phyloP scores from a whole-genome alignment of 2,113 vertebrate genomes.

The Leptobrachium leishanense region DNA sequence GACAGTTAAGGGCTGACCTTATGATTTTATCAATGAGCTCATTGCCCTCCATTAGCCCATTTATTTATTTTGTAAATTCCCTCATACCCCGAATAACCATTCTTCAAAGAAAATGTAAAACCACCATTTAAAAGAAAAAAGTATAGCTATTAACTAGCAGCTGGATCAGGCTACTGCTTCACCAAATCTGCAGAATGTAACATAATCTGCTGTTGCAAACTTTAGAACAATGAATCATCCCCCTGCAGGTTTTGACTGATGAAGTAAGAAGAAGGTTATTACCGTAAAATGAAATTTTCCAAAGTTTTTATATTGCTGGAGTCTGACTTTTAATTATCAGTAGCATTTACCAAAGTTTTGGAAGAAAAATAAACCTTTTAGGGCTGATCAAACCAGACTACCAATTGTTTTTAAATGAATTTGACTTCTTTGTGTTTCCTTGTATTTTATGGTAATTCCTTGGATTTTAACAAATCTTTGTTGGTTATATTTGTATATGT shows the following conservation, averaged over 20 bases:
- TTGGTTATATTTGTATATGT: too few relatives aligned
- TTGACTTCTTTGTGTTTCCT: not conserved
- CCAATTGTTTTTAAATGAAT: conserved; percentile 33
- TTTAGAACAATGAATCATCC: conserved; percentile 17
- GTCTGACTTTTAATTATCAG: conserved; percentile 9
- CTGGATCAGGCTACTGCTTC: not conserved
- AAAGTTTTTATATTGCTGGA: not conserved
- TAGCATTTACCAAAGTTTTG: conserved; percentile 21
- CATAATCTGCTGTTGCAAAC: conserved; percentile 7
- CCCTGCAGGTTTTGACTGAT: conserved; percentile 19
- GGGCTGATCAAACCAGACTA: not conserved
- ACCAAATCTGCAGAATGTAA: conserved; percentile 20
- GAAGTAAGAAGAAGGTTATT: conserved; percentile 23
- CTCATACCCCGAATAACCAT: not conserved
- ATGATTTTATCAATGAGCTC: conserved; percentile 2
- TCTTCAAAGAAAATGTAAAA: conserved; percentile 2
- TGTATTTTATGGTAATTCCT: not conserved
- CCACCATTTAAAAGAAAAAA: not conserved
- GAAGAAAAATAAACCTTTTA: conserved; percentile 33
- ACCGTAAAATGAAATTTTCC: conserved; percentile 13
- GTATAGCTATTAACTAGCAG: not conserved
- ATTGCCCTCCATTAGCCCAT: not conserved
- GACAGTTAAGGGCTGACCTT: not conserved
- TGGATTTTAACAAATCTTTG: too few relatives aligned
- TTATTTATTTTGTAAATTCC: not conserved